Evolutionary conservation across 1,140 invertebrate species (phyloP).

Genomic region (Drosophila nannoptera): DNA sequence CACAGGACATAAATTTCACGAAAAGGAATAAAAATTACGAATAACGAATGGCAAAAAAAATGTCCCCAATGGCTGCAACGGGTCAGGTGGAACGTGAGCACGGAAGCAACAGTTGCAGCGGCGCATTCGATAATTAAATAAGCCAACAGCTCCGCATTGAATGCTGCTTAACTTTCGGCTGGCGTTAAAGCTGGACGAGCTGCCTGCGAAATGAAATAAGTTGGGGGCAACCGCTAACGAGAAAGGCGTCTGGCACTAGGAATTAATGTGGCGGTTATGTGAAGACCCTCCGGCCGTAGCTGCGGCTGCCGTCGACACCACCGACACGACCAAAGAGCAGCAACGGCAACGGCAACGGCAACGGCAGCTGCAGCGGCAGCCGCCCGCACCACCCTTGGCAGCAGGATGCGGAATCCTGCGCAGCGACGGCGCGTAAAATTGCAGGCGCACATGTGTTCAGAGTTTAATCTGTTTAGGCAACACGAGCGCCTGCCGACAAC

Average conservation of each 20-base stretch:
- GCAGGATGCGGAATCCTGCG: constrained; percentile 35
- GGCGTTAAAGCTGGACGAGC: constrained; percentile 10
- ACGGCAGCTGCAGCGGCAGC: not conserved
- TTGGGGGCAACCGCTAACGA: constrained; percentile 72
- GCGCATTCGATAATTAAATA: constrained; percentile 73
- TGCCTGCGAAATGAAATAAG: constrained; percentile 69
- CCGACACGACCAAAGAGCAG: not conserved
- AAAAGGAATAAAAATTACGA: constrained; percentile 27
- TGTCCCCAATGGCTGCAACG: constrained; percentile 11
- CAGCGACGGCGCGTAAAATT: constrained; percentile 69
- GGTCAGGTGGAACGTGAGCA: constrained; percentile 54
- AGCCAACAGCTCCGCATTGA: constrained; percentile 51
- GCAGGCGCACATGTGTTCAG: constrained; percentile 67
- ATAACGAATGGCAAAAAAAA: constrained; percentile 6
- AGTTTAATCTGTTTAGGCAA: constrained; percentile 76
- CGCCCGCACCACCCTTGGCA: not conserved
- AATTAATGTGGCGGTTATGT: constrained; percentile 75
- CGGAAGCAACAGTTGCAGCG: constrained; percentile 58
- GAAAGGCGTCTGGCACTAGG: constrained; percentile 76
- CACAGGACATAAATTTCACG: constrained; percentile 66
- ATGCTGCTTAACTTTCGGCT: constrained; percentile 49
- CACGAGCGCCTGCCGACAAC: constrained; percentile 69
- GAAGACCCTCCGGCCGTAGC: constrained; percentile 43
- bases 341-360: not conserved
- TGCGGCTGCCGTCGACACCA: constrained; percentile 5